Evolutionary conservation across 2,888 invertebrate genomes (phyloP), one percentile per base, ranked within the genome.

Genomic region (Caenorhabditis sulstoni): DNA sequence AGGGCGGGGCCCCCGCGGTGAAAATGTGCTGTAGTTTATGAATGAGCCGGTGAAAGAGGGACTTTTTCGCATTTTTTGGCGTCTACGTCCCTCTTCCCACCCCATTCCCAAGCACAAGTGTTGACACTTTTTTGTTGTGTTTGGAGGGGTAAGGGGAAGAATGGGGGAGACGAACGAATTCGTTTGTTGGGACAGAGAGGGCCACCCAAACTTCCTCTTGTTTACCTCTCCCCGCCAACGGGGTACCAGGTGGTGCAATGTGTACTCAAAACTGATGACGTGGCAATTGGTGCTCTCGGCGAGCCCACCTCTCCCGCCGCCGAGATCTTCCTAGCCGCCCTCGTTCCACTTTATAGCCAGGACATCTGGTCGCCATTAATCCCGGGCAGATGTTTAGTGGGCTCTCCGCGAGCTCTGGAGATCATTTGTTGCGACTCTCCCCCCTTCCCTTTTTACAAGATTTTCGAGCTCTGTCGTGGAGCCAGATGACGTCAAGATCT

Each of bases 221-320:
- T 47, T 70, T 70, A 47, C 55, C 57, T 57, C 57, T 45, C 29
- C 12, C 11, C 41, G 7, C 41, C 41, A 2, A 12, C 20, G 2
- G 20, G 44, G 66, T 66, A 66, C 66, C 66, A 57, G 66, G 66
- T 57, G 58, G 58, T 41, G 58, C 58, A n/a, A 14, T 58, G 58
- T 58, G 58, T 58, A 58, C 58, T 45, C 58, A 45, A 11, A 8
- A 9, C 7, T 35, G 14, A 35, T 44, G 44, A 44, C 41, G 41
- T 44, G 57, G 57, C 57, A 55, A 3, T 14, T n/a, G n/a, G 39
- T 14, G 11, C n/a, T 4, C 11, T 41, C 41, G 14, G 14, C 41
- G 11, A 41, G 41, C 11, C 3, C 14, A 3, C 7, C 3, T 11
- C 41, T 11, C 12, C 3, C 41, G 41, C 29, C 29, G 29, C 29